Evolutionary conservation across 2,797 vertebrate genomes (phyloP).

Genomic region (Dicrostonyx torquatus): DNA sequence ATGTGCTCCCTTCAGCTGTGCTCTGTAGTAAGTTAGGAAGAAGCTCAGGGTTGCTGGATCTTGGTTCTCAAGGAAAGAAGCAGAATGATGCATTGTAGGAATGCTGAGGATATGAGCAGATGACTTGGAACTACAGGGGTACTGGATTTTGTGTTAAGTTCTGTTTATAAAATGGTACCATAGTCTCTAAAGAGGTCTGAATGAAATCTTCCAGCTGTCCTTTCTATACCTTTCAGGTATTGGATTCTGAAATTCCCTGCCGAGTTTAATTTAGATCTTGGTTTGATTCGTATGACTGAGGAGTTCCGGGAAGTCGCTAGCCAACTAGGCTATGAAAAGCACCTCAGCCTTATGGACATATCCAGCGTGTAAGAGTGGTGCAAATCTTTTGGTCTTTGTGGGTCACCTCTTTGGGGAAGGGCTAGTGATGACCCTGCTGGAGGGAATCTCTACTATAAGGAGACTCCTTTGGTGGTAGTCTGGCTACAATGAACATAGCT

Average conservation of each 20-base stretch:
- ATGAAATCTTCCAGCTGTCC: not conserved
- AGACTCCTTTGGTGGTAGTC: not conserved
- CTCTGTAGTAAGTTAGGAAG: not conserved
- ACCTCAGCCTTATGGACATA: conserved; percentile 96
- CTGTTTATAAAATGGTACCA: not conserved
- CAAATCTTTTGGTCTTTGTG: not conserved
- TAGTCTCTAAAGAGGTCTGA: not conserved
- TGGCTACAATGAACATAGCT: not conserved
- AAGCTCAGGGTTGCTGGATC: not conserved
- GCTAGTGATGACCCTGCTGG: not conserved
- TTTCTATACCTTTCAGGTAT: conserved; percentile 89
- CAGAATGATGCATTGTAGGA: not conserved
- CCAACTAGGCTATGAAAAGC: conserved; percentile 92
- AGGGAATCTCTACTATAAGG: not conserved
- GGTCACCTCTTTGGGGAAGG: not conserved
- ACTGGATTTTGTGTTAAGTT: not conserved
- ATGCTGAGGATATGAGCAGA: not conserved
- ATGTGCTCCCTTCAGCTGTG: not conserved
- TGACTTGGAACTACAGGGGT: not conserved
- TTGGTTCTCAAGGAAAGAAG: not conserved
- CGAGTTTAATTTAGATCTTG: conserved; percentile 97
- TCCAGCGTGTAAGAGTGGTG: conserved; percentile 94
- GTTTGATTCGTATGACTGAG: conserved; percentile 94
- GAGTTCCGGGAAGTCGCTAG: conserved; percentile 94
- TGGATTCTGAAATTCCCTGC: conserved; percentile 98